phyloP scores from a whole-genome alignment of 2,113 vertebrate genomes.

The Prionailurus bengalensis region DNA sequence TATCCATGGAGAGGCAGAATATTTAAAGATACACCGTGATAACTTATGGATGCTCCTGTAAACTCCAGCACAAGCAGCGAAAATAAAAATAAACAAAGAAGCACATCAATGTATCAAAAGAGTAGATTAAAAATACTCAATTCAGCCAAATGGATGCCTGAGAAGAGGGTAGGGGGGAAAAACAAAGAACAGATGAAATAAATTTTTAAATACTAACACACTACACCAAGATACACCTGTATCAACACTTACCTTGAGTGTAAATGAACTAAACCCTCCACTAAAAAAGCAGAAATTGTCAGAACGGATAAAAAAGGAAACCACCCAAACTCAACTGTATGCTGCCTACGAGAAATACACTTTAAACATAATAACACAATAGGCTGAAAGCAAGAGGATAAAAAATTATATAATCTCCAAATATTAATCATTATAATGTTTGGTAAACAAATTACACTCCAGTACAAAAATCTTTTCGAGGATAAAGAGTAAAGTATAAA shows the following conservation, averaged over 20 bases:
- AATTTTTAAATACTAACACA: not conserved
- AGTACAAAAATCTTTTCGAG: slow-evolving; percentile 13
- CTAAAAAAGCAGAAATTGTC: not conserved
- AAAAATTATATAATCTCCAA: not conserved
- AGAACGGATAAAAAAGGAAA: not conserved
- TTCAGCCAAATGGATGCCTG: not conserved
- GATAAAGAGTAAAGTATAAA: not conserved
- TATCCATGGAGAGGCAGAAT: not conserved
- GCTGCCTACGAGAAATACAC: not conserved
- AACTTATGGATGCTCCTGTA: not conserved
- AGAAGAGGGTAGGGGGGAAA: not conserved
- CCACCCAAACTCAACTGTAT: not conserved
- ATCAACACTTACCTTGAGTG: not conserved
- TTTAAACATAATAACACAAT: not conserved
- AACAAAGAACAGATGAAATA: not conserved
- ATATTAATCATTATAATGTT: not conserved
- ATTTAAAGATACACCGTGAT: not conserved
- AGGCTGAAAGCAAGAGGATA: not conserved
- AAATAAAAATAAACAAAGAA: not conserved
- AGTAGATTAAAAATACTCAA: not conserved
- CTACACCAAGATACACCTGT: not conserved
- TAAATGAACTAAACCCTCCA: not conserved
- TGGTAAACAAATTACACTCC: not conserved
- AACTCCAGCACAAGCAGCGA: not conserved
- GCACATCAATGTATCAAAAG: not conserved